Percentiles rank a stretch among this genome's conserved stretches.
Conservation (phyloP, 2,113 vertebrate species). For the Corythornis madagascariensis region DNA sequence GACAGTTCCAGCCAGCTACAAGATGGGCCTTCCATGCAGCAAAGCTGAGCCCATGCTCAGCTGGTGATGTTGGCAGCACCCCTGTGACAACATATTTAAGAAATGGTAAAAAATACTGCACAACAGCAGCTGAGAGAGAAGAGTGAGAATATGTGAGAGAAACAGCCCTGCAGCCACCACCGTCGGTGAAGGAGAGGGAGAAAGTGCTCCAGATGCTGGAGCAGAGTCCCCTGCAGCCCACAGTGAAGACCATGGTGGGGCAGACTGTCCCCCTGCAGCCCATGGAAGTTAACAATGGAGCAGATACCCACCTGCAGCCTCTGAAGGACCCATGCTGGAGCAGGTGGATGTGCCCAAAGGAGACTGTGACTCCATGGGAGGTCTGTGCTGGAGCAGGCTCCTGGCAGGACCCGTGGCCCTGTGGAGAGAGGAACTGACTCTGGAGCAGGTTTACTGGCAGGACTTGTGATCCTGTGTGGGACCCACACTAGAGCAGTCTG, state of each 20-base stretch:
- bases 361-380: neutral
- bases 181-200: neutral
- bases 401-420: neutral
- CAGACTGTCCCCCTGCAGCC: neutral
- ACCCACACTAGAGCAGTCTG: no score
- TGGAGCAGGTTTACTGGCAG: neutral
- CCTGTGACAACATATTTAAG: neutral
- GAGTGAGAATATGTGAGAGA: neutral
- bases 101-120: neutral
- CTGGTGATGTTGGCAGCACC: neutral
- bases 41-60: neutral
- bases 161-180: neutral
- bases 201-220: neutral
- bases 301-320: neutral
- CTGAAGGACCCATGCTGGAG: fast-evolving
- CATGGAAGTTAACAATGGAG: neutral
- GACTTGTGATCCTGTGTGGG: neutral
- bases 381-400: neutral
- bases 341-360: neutral
- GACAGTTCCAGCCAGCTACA: neutral
- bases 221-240: neutral
- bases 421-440: no score
- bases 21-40: neutral
- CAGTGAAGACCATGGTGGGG: neutral
- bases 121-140: neutral